Base-by-base conservation (phyloP, 1,140 invertebrate species). In the Drosophila serrata region DNA sequence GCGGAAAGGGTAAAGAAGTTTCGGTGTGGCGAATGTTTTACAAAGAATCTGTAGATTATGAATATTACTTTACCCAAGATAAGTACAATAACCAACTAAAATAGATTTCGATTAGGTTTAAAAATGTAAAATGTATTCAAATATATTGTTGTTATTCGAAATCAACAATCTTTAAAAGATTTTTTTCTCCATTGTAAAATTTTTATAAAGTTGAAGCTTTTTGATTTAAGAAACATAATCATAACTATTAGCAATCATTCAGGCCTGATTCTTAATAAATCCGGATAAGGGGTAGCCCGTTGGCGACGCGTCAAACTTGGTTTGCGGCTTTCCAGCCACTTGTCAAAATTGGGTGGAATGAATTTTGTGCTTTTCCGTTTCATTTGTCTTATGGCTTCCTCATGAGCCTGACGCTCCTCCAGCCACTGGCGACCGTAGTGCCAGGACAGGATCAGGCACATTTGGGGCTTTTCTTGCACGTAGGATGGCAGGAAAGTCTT, bases 381-480 rank as follows among this genome's bases (percentile, higher is more conserved):
- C 7, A 6, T 46, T 8, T 19, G 8, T 7, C 3, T 42, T 0
- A 43, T 58, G n/a, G 11, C 4, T 13, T 27, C 58, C 42, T 33
- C 9, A n/a, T 58, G 27, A 7, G 4, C 9, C 4, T 24, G n/a
- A 4, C 61, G 43, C 61, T 72, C 68, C 13, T 70, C 51, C 19
- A 72, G 27, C 68, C 68, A 72, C 33, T 72, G 65, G 4, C 65
- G 65, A 6, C 68, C 68, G 6, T 72, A 72, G 51, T 72, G 68
- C 68, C 68, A 72, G n/a, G 65, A 70, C 8, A 72, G 6, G 19
- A 72, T 39, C 19, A 72, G 27, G 8, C 19, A 13, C 65, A 72
- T 72, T 29, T 33, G 42, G 8, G 68, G 49, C 6, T 37, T 8
- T 22, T 70, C 68, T 17, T 11, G 12, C 13, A 29, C 49, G 13